Base-by-base conservation (phyloP, 2,797 vertebrate genomes). In the Crocidura indochinensis region DNA sequence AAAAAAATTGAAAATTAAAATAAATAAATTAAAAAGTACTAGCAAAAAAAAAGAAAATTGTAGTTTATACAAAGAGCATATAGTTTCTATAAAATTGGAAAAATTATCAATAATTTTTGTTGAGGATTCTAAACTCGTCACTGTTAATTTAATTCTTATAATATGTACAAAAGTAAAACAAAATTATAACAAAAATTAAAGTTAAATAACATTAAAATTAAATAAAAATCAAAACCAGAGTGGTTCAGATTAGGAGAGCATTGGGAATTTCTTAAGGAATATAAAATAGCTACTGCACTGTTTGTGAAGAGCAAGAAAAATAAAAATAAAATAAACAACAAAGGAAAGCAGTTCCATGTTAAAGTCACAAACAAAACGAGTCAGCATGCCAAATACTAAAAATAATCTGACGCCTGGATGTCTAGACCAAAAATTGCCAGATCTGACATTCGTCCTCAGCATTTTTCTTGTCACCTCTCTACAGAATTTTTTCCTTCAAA, bases 401-500 rank as follows among this genome's bases (percentile, higher is more conserved):
- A 92, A 75, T 84, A 91, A 88, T 51, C 71, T 75, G 77, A 90
- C 22, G 26, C 76, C 89, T 92, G 74, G 84, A 31, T 60, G 80
- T 94, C 88, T 90, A 84, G 87, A 92, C 79, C 3, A 5, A 64
- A 84, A 85, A 68, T 14, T 29, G 60, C 80, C 81, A 88, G 84
- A 84, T 51, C 68, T 85, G 67, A 53, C 64, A 10, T 49, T 92
- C 89, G 85, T 73, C 56, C n/a, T 79, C 44, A 2, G 24, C 69
- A 73, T 94, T 88, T 69, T 74, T 79, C 64, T 87, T 60, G 38
- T 78, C 79, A 84, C 78, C 87, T 95, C 69, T 72, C 49, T 80
- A 73, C 46, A 84, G 84, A 88, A 67, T 68, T 80, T 74, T 53
- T 83, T 88, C 19, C 76, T 95, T 90, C 83, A 85, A 12, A 88